Base-by-base conservation (phyloP, 2,113 vertebrate species). In the Puntigrus tetrazona region DNA sequence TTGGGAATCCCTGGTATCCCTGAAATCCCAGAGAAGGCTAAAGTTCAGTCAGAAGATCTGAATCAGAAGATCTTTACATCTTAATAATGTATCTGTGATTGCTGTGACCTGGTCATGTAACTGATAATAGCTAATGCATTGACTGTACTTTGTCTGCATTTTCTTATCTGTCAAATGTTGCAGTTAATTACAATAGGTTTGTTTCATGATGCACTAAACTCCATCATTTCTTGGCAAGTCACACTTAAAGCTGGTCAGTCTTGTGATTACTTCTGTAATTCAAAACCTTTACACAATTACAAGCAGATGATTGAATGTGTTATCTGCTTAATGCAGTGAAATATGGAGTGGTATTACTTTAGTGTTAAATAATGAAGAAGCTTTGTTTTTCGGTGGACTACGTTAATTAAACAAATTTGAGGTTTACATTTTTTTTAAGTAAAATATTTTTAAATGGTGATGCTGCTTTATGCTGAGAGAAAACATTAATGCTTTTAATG, bases 271-370 rank as follows among this genome's bases (percentile, higher is more conserved):
- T 81, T 82, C 84, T 90, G 79, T 85, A 83, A 88, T 89, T 86
- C 88, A 70, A 92, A 91, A 91, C 87, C 86, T 90, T 87, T 91
- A 86, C 88, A 92, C 90, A 92, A 91, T 91, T 90, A 79, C 29
- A 82, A 85, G 89, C 76, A 84, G 78, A 89, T 79, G 45, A 29
- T 76, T 76, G 34, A 41, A 63, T 78, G 72, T 29, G 36, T 18
- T 82, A 57, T 78, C 27, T 7, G 7, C 52, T 9, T 73, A 85
- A 78, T 72, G 13, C 41, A 74, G 41, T 78, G 38, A 50, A 72
- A 72, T 22, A n/a, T n/a, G 8, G 20, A 55, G 52, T n/a, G 20
- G 52, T n/a, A n/a, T 57, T n/a, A 57, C 8, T 57, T 57, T 8
- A 57, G 52, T 57, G 20, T 57, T 57, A 57, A 9, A 57, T 57